Evolutionary conservation across 2,113 vertebrate species (phyloP), one percentile per base, ranked within the genome.

Genomic region (Garra rufa): DNA sequence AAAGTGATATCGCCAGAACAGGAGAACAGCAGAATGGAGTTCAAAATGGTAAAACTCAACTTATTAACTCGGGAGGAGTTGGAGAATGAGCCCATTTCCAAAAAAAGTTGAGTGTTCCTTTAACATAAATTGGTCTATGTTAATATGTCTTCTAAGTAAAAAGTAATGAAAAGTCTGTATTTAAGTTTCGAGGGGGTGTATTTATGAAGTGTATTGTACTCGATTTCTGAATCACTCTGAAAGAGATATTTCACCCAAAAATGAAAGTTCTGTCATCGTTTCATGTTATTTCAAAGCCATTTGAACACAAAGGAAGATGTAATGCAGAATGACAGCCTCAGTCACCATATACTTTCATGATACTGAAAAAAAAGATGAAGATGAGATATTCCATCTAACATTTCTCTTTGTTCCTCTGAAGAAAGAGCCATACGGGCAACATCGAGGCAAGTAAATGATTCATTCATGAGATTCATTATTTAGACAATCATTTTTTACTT

Each of bases 401-500:
- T 6, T 71, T 21, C 34, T 71, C 24, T 14, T 21, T 43, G 21
- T 24, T 43, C 21, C 30, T 41, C 19, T 9, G 8, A 70, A 41
- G 67, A 70, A 70, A 21, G 9, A 70, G 30, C 9, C 1, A 4
- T 41, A 21, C 19, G 3, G 9, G 9, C 41, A 17, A 30, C 61
- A 65, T 17, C 28, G 9, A 28, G 15, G 15, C 15, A 17, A 15
- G 15, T 67, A 67, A 67, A 67, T 19, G 15, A 67, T 57, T 17
- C 61, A 67, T 19, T 81, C 19, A 81, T 82, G 67, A 41, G 80
- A 82, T 55, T 73, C 30, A 82, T 30, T 41, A n/a, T 41, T 13
- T 21, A 21, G 50, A 63, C 21, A 41, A 85, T 59, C 46, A 43
- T 50, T 6, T 34, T 75, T 43, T 43, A 74, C n/a, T 44, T 13